Conservation (phyloP, 2,113 vertebrate species). For the Otis tarda region DNA sequence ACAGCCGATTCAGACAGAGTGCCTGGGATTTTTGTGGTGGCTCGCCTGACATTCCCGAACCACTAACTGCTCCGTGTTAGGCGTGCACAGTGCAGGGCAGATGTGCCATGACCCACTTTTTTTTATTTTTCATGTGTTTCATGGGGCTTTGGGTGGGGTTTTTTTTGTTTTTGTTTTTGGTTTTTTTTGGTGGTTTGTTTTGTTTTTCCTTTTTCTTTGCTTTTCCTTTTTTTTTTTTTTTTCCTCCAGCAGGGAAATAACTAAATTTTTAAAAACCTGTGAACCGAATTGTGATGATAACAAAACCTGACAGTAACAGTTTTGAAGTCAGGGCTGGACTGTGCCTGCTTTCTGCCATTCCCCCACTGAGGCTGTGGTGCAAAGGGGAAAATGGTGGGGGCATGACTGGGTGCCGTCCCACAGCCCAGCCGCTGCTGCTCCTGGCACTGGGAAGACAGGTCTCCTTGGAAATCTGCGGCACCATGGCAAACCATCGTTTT, state of each 20-base stretch:
- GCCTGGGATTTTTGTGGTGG: background rate
- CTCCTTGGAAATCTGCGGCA: background rate
- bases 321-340: background rate
- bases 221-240: background rate
- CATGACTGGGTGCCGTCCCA: background rate
- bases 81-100: background rate
- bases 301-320: background rate
- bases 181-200: background rate
- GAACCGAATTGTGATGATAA: background rate
- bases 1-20: background rate
- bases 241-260: background rate
- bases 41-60: background rate
- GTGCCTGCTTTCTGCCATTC: background rate
- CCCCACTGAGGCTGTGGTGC: background rate
- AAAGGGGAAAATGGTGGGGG: background rate
- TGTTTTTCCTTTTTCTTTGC: background rate
- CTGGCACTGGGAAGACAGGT: background rate
- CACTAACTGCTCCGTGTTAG: background rate
- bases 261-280: background rate
- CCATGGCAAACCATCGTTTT: background rate
- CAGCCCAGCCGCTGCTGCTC: background rate
- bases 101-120: background rate
- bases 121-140: background rate
- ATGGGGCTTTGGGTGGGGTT: background rate
- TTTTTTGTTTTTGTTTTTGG: background rate